A percentile compares a stretch with the other conserved stretches of the same genome.
These are phyloP conservation scores for Strix occidentalis DNA, from an alignment of 2,797 vertebrate genomes.

Conservation along the genomic window DNA sequence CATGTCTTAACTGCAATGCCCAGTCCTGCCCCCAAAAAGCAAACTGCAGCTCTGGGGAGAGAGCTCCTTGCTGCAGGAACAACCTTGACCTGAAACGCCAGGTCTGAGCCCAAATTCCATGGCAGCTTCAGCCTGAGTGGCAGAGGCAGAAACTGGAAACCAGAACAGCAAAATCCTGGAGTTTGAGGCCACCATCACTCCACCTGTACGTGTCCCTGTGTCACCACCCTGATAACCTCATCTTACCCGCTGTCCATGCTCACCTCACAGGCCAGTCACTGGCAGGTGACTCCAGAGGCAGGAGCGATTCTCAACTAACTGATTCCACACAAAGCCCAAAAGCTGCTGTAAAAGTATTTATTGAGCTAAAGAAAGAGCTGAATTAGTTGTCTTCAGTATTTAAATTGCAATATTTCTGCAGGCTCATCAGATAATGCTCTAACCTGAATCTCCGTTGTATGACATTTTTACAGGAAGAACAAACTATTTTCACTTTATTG, in stretches of 20 bases:
- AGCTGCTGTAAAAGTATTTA: not conserved
- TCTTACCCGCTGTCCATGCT: rapidly evolving
- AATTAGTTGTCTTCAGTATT: not conserved
- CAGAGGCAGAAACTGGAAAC: not conserved
- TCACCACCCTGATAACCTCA: not conserved
- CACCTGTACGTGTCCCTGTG: rapidly evolving
- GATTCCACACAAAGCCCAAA: not conserved
- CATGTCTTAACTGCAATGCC: rapidly evolving
- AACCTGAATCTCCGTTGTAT: rapidly evolving
- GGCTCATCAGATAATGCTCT: not conserved
- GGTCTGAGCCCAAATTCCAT: not conserved
- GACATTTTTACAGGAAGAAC: not conserved
- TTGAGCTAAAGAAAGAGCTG: not conserved
- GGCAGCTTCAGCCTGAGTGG: not conserved
- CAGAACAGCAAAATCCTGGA: not conserved
- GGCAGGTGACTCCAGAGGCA: not conserved
- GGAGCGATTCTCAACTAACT: not conserved
- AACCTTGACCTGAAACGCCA: not conserved
- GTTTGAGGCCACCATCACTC: not conserved
- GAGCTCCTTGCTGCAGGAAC: rapidly evolving
- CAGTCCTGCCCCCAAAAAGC: not conserved
- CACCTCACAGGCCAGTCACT: rapidly evolving
- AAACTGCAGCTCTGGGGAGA: not conserved
- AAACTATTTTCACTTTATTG: not conserved
- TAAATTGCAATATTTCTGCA: not conserved